A percentile compares a stretch with the other conserved stretches of the same genome.
Conservation (phyloP, 2,113 vertebrate species). For the Pycnonotus jocosus region DNA sequence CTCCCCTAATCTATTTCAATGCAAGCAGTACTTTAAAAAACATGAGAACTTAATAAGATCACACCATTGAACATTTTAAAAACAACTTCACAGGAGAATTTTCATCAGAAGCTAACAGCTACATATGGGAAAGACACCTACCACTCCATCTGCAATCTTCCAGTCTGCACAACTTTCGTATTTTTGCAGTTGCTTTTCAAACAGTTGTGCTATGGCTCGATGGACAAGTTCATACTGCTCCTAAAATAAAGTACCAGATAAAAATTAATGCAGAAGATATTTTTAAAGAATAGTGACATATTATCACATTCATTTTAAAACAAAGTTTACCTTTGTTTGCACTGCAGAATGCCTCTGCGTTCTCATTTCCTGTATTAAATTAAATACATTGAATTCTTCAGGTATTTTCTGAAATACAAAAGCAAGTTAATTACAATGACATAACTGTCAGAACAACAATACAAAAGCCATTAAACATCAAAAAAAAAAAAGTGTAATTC, state of each 20-base stretch:
- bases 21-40: not conserved
- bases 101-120: not conserved
- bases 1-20: not conserved
- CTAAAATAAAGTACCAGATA: conserved; percentile 48
- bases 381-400: conserved; percentile 96
- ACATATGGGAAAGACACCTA: conserved; percentile 51
- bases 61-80: not conserved
- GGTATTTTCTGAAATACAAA: conserved; percentile 89
- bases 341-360: conserved; percentile 97
- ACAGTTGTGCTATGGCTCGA: conserved; percentile 92
- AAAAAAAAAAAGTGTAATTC: not conserved
- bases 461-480: not conserved
- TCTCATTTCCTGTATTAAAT: conserved; percentile 98
- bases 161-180: conserved; percentile 83
- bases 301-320: not conserved
- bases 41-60: not conserved
- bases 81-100: not conserved
- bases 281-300: not conserved
- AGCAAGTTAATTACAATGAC: not conserved
- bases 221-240: conserved; percentile 98
- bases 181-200: conserved; percentile 88
- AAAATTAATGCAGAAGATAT: not conserved
- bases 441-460: not conserved
- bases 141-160: conserved; percentile 87
- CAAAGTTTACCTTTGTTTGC: conserved; percentile 88